Conservation (phyloP, 2,797 vertebrate genomes). For the Pelodytes ibericus region DNA sequence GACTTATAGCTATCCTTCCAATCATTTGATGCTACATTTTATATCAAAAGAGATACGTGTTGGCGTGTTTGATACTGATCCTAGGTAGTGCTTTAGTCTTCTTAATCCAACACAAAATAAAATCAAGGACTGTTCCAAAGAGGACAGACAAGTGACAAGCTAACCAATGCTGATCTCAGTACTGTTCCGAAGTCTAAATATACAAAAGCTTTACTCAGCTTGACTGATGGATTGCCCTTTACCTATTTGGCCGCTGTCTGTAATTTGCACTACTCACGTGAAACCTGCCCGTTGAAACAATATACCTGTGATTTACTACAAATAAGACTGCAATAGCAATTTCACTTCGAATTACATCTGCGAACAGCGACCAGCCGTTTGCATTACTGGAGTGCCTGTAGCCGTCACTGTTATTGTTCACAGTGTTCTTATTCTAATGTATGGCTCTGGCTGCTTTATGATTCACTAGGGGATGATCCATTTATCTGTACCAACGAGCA, state of each 20-base stretch:
- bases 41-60: too few relatives aligned
- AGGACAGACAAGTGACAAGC: too few relatives aligned
- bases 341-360: conserved; percentile 32
- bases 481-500: conserved; percentile 19
- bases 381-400: conserved; percentile 23
- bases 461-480: conserved; percentile 9
- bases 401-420: conserved; percentile 9
- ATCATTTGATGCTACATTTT: too few relatives aligned
- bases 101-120: too few relatives aligned
- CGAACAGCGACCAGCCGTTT: conserved; percentile 16
- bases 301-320: conserved; percentile 40
- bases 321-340: conserved; percentile 40
- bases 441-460: conserved; percentile 11
- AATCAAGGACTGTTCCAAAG: too few relatives aligned
- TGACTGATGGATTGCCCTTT: too few relatives aligned
- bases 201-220: too few relatives aligned
- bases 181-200: too few relatives aligned
- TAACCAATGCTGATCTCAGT: too few relatives aligned
- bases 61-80: too few relatives aligned
- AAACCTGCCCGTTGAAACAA: conserved; percentile 27
- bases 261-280: conserved; percentile 30
- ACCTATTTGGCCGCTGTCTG: conserved; percentile 1
- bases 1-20: too few relatives aligned
- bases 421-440: conserved; percentile 33
- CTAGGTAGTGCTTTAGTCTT: too few relatives aligned